Evolutionary conservation across 2,888 invertebrate genomes (phyloP).

Genomic region (Saturnia japonica): DNA sequence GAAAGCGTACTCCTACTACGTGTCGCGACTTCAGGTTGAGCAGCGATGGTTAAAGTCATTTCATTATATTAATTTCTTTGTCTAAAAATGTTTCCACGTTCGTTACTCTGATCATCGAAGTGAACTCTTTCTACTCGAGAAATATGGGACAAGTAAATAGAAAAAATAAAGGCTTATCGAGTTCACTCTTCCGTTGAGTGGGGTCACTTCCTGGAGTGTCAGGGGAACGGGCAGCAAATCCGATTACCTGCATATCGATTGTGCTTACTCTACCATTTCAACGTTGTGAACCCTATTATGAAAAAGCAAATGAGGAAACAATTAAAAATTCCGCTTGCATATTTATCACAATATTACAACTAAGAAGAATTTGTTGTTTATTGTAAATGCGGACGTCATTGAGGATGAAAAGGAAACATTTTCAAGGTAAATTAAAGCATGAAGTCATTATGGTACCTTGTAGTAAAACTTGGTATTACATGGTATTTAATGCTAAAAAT

Average conservation of each 20-base stretch:
- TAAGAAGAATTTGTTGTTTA: neutral
- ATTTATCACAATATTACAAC: neutral
- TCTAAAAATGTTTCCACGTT: slow-evolving; percentile 26
- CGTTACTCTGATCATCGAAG: slow-evolving; percentile 23
- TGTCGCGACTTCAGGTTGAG: neutral
- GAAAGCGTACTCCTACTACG: neutral
- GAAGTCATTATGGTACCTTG: slow-evolving; percentile 6
- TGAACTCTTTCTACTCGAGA: slow-evolving; percentile 30
- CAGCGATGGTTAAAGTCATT: neutral
- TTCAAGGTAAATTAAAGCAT: slow-evolving; percentile 11
- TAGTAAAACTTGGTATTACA: neutral
- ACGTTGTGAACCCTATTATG: slow-evolving; percentile 20
- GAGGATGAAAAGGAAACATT: neutral
- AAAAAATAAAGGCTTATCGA: slow-evolving; percentile 61
- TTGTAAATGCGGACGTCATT: slow-evolving; percentile 17
- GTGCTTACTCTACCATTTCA: slow-evolving; percentile 51
- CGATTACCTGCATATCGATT: slow-evolving; percentile 63
- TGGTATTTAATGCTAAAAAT: neutral
- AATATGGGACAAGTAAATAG: slow-evolving; percentile 37
- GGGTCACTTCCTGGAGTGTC: slow-evolving; percentile 69
- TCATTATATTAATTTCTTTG: slow-evolving; percentile 25
- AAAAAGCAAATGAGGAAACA: slow-evolving; percentile 18
- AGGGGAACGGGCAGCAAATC: slow-evolving; percentile 58
- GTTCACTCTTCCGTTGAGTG: slow-evolving; percentile 63
- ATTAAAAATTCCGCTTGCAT: slow-evolving; percentile 15